Conservation (phyloP, 2,113 vertebrate species). For the Sylvicapra grimmia region DNA sequence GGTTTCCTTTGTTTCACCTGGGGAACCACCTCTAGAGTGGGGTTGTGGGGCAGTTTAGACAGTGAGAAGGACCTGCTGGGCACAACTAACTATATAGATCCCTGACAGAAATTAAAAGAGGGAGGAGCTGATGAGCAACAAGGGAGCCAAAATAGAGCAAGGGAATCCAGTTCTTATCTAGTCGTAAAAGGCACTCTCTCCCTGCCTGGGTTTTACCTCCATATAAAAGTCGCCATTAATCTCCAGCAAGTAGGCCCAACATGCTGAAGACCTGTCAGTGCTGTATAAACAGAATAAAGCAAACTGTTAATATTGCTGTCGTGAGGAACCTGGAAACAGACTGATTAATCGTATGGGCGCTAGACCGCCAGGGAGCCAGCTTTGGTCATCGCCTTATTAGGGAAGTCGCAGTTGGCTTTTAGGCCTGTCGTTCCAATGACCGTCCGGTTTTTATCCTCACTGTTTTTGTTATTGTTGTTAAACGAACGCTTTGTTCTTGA, state of each 20-base stretch:
- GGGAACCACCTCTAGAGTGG: neutral
- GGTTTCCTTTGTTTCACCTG: slow-evolving; percentile 29
- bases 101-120: slow-evolving; percentile 45
- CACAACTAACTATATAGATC: slow-evolving; percentile 42
- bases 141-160: neutral
- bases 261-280: slow-evolving; percentile 80
- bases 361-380: slow-evolving; percentile 72
- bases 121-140: neutral
- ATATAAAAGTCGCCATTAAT: slow-evolving; percentile 74
- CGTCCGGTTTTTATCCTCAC: slow-evolving; percentile 72
- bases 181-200: slow-evolving; percentile 69
- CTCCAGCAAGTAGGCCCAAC: slow-evolving; percentile 74
- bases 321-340: slow-evolving; percentile 79
- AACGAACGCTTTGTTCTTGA: slow-evolving; percentile 73
- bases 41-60: neutral
- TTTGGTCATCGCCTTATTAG: slow-evolving; percentile 79
- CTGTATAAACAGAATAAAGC: slow-evolving; percentile 83
- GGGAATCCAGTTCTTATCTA: slow-evolving; percentile 63
- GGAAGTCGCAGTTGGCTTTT: slow-evolving; percentile 74
- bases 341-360: slow-evolving; percentile 82
- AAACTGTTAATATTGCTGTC: slow-evolving; percentile 85
- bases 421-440: slow-evolving; percentile 70
- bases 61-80: neutral
- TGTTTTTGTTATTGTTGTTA: slow-evolving; percentile 73
- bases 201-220: slow-evolving; percentile 73